These are phyloP conservation scores for Nycticryphes semicollaris DNA, from an alignment of 2,113 vertebrate genomes.

Conservation along the genomic window DNA sequence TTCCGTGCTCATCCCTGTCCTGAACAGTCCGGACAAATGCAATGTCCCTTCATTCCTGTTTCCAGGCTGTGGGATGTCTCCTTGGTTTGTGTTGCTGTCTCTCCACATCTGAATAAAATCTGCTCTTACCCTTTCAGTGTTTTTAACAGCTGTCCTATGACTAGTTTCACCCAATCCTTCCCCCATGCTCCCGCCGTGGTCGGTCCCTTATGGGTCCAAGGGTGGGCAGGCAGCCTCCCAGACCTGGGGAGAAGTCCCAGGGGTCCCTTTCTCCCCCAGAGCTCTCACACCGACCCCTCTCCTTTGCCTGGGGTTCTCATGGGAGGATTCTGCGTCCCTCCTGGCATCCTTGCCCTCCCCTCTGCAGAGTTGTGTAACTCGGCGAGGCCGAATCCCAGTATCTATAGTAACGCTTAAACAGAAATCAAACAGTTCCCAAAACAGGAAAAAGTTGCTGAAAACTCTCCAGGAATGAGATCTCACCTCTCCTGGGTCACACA, in stretches of 20 bases:
- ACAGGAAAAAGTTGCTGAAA: slow-evolving; percentile 48
- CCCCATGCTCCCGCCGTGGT: neutral
- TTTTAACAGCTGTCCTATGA: neutral
- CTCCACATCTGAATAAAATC: neutral
- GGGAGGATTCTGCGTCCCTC: neutral
- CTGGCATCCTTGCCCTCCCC: neutral
- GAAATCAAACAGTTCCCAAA: slow-evolving; percentile 53
- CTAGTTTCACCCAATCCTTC: neutral
- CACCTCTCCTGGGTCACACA: neutral
- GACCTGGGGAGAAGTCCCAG: neutral
- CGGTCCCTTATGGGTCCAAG: neutral
- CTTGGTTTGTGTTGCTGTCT: neutral
- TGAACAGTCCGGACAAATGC: neutral
- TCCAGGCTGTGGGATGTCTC: neutral
- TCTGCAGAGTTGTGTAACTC: slow-evolving; percentile 31
- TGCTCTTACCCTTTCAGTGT: neutral
- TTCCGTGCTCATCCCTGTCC: neutral
- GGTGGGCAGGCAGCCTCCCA: neutral
- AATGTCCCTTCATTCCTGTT: neutral
- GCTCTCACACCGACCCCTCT: rapidly evolving
- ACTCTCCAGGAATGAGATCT: slow-evolving; percentile 20
- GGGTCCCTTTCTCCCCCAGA: neutral
- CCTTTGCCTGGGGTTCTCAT: neutral
- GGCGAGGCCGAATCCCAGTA: slow-evolving; percentile 14
- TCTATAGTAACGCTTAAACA: slow-evolving; percentile 64